phyloP scores from a whole-genome alignment of 2,797 vertebrate species.

The Heteromormyrus szaboi region DNA sequence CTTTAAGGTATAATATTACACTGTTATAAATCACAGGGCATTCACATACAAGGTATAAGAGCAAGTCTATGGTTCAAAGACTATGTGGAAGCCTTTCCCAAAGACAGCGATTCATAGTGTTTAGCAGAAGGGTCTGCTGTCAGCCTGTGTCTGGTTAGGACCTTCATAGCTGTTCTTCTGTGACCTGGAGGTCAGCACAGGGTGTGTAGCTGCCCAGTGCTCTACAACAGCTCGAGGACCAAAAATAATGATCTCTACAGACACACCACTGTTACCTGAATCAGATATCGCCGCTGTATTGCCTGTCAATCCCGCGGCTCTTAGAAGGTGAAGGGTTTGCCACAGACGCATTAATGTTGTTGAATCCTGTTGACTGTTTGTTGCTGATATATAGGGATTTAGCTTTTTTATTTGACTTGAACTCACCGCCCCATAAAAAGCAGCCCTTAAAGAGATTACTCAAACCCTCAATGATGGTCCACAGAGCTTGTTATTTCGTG shows the following conservation, averaged over 20 bases:
- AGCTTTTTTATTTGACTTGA: neutral
- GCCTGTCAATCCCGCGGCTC: neutral
- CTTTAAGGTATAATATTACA: neutral
- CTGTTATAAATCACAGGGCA: neutral
- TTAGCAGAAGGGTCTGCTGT: neutral
- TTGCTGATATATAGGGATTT: constrained; percentile 6
- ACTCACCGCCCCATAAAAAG: constrained; percentile 5
- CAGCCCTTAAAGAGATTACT: neutral
- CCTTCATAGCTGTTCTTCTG: neutral
- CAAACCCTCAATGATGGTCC: neutral
- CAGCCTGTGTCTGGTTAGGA: neutral
- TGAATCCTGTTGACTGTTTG: constrained; percentile 15
- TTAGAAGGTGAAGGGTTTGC: neutral
- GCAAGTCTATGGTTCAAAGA: no score
- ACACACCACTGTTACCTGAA: constrained; percentile 1
- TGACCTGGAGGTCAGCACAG: neutral
- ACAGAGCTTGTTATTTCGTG: neutral
- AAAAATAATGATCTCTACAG: constrained; percentile 17
- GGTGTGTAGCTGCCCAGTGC: constrained; percentile 47
- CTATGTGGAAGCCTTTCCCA: neutral
- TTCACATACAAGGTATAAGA: neutral
- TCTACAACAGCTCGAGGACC: constrained; percentile 24
- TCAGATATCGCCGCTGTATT: neutral
- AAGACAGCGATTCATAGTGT: neutral
- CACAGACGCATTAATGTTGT: neutral